Evolutionary conservation across 2,113 vertebrate genomes (phyloP).

Genomic region (Oncorhynchus kisutch): DNA sequence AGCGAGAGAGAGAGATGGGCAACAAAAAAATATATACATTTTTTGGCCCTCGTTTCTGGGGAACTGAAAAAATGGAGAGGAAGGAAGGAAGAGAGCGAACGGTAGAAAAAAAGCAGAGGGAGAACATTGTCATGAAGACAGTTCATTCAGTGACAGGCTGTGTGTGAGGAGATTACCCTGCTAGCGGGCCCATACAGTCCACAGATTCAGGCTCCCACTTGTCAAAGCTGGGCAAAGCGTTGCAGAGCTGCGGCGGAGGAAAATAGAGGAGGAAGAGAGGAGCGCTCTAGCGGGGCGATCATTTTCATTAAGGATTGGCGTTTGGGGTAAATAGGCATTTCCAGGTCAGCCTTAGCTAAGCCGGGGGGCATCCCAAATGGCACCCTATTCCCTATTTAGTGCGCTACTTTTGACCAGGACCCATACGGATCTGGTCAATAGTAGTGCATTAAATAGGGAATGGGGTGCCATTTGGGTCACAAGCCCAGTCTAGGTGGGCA

Average conservation of each 20-base stretch:
- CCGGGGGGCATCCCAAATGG: background rate
- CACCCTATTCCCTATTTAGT: background rate
- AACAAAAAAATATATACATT: too few relatives aligned
- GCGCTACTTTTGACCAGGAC: too few relatives aligned
- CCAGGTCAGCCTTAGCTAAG: conserved; percentile 42
- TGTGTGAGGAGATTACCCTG: conserved; percentile 67
- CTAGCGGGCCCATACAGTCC: conserved; percentile 57
- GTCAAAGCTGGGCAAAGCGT: conserved; percentile 46
- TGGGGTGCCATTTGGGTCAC: too few relatives aligned
- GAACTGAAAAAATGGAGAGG: conserved; percentile 6
- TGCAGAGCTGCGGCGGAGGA: conserved; percentile 24
- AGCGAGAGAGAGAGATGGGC: background rate
- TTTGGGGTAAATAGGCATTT: conserved; percentile 58
- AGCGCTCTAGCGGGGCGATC: background rate
- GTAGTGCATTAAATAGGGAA: too few relatives aligned
- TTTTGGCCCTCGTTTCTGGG: background rate
- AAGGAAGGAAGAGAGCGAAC: background rate
- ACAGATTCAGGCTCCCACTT: conserved; percentile 66
- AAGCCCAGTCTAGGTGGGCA: too few relatives aligned
- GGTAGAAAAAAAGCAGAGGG: conserved; percentile 32
- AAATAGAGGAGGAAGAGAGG: conserved; percentile 29
- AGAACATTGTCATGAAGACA: conserved; percentile 67
- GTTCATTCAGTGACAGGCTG: conserved; percentile 67
- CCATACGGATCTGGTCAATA: too few relatives aligned
- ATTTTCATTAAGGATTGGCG: conserved; percentile 60